phyloP scores from a whole-genome alignment of 1,140 invertebrate species.

The Mizuhopecten yessoensis region DNA sequence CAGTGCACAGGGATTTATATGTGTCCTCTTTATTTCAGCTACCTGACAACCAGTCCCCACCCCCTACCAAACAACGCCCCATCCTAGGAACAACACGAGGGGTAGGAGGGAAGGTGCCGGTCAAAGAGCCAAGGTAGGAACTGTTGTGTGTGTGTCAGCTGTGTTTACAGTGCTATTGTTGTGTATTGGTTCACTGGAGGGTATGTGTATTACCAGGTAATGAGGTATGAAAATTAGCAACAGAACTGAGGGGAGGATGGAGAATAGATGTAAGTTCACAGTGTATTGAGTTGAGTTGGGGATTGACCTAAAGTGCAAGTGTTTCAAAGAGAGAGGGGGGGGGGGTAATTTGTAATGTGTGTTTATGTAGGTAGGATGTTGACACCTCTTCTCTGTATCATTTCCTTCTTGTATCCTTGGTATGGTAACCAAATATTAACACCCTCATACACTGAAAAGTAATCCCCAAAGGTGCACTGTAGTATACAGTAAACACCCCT shows the following conservation, averaged over 20 bases:
- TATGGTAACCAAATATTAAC: too few species aligned
- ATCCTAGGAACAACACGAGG: neutral
- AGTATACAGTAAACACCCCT: too few species aligned
- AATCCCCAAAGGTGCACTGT: too few species aligned
- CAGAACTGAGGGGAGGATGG: neutral
- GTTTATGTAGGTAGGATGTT: too few species aligned
- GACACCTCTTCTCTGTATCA: too few species aligned
- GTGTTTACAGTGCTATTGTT: neutral
- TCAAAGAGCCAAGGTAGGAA: conserved; percentile 15
- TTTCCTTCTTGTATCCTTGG: too few species aligned
- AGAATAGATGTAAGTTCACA: neutral
- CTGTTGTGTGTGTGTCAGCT: neutral
- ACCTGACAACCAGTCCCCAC: neutral
- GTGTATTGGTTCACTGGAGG: neutral
- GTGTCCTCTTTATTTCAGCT: neutral
- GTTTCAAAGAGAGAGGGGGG: neutral
- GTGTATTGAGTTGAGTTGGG: too few species aligned
- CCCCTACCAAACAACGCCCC: neutral
- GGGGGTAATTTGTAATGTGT: too few species aligned
- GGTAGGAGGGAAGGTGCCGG: conserved; percentile 20
- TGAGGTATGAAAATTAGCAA: neutral
- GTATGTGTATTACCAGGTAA: neutral
- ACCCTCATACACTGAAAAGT: too few species aligned
- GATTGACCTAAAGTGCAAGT: neutral
- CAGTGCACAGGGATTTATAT: neutral